Evolutionary conservation across 2,113 vertebrate genomes (phyloP), one percentile per base, ranked within the genome.

Genomic region (Oryzias melastigma): DNA sequence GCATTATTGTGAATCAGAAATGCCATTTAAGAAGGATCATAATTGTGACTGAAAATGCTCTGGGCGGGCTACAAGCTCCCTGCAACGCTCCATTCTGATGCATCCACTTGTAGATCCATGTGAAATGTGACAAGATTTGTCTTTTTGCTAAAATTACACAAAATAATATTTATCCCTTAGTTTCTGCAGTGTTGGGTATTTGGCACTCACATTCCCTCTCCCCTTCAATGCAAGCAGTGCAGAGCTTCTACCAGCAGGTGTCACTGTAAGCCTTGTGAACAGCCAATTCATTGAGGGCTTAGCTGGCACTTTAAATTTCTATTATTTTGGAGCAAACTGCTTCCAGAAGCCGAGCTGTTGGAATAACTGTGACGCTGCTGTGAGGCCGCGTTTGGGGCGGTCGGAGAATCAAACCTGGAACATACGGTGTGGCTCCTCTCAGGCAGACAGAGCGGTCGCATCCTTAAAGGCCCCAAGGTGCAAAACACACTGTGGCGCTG

Each of bases 181-280:
- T 3, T 22, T 22, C 22, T 22, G 3, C 22, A 2, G 22, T 22
- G 3, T 22, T 29, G 2, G 0, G 6, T 7, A 7, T 29, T 29
- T 7, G 27, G 6, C 27, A 5, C 27, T 29, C 27, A 29, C 27
- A 7, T 7, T 29, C 27, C 5, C 27, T 29, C 27, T 5, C 4
- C 7, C 27, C 27, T 29, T 29, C 51, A 13, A 25, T 42, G 29
- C 51, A 44, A 80, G 82, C 52, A 83, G 64, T 88, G 55, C 35
- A 14, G 22, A 14, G 24, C n/a, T 52, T 4, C 27, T 22, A 59
- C 88, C 91, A 91, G 57, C 40, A 54, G 89, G 89, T 88, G 91
- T 80, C 89, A 78, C 84, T 90, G 83, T 60, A 83, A 62, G 78
- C 73, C 89, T 75, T 78, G 19, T 52, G 22, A 82, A 86, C 43